Evolutionary conservation across 1,140 invertebrate species (phyloP).

Genomic region (Zelostemma sp.): DNA sequence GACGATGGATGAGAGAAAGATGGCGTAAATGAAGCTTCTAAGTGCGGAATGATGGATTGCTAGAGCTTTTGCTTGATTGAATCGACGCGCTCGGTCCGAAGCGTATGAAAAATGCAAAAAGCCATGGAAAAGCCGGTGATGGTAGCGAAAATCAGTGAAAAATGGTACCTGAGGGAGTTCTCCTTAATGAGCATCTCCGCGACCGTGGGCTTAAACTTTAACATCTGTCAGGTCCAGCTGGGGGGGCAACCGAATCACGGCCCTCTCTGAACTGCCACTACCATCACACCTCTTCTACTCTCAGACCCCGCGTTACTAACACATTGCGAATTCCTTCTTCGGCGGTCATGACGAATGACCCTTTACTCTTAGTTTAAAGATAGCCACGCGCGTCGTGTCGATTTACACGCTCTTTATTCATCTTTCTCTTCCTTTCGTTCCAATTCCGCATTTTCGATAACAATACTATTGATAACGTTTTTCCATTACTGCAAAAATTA

Average conservation of each 20-base stretch:
- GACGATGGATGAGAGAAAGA: too few relatives aligned
- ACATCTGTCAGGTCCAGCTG: slow-evolving; percentile 41
- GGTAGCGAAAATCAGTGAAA: slow-evolving; percentile 1
- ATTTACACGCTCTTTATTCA: neutral
- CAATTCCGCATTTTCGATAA: too few relatives aligned
- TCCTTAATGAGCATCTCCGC: slow-evolving; percentile 66
- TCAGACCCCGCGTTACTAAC: slow-evolving; percentile 62
- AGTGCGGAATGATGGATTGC: neutral
- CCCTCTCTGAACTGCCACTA: slow-evolving; percentile 49
- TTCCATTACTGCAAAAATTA: too few relatives aligned
- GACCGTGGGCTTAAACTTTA: slow-evolving; percentile 36
- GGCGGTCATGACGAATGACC: slow-evolving; percentile 25
- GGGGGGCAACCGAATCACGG: slow-evolving; percentile 47
- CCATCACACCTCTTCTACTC: slow-evolving; percentile 42
- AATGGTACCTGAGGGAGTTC: slow-evolving; percentile 66
- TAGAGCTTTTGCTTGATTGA: neutral
- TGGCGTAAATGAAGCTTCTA: too few relatives aligned
- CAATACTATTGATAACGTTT: too few relatives aligned
- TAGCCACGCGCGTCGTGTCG: slow-evolving; percentile 23
- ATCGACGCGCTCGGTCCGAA: neutral
- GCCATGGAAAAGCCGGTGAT: neutral
- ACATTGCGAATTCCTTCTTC: slow-evolving; percentile 49
- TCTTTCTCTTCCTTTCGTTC: slow-evolving; percentile 7
- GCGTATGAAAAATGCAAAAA: neutral
- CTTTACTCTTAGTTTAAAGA: slow-evolving; percentile 23